Evolutionary conservation across 2,797 vertebrate genomes (phyloP), one percentile per base, ranked within the genome.

Genomic region (Galago senegalensis): DNA sequence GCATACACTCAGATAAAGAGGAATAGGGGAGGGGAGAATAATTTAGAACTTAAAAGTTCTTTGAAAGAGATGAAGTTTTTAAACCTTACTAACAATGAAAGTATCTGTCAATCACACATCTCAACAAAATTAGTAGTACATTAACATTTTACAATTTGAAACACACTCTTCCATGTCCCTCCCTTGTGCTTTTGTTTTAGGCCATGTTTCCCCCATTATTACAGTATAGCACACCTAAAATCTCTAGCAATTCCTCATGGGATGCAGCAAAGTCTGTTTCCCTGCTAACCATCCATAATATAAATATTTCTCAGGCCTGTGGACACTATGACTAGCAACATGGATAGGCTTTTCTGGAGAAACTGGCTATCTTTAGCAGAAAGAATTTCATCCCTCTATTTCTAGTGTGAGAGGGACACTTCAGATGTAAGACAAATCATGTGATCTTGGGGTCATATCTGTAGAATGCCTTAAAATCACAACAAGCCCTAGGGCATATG

Each of bases 11-110:
- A 69, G 82, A 53, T 97, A 91, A 90, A 97, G 82, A 86, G 29
- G 82, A 76, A n/a, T 65, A 89, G 27, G 10, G 43, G 5, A 88
- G n/a, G 40, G 29, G 89, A 91, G 73, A 92, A 86, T n/a, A 37
- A 69, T 16, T 37, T 65, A 67, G 86, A 89, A 58, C 34, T 43
- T 70, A 81, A 90, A 86, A 86, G 14, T 17, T 87, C 5, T 61
- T 93, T 70, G 27, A 92, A 93, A 96, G 72, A 84, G 27, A 77
- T 53, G 56, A 56, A 61, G 72, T 93, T 95, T 53, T 61, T 90
- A 77, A 91, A 31, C 73, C 49, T 91, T 80, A 60, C 20, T 63
- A 89, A 76, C 17, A 65, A 56, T 7, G 0, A 43, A 53, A n/a
- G 23, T 70, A 58, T 34, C 82, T 65, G 34, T 56, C 75, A 73